Conservation (phyloP, 2,797 vertebrate species). For the Anguilla obscura region DNA sequence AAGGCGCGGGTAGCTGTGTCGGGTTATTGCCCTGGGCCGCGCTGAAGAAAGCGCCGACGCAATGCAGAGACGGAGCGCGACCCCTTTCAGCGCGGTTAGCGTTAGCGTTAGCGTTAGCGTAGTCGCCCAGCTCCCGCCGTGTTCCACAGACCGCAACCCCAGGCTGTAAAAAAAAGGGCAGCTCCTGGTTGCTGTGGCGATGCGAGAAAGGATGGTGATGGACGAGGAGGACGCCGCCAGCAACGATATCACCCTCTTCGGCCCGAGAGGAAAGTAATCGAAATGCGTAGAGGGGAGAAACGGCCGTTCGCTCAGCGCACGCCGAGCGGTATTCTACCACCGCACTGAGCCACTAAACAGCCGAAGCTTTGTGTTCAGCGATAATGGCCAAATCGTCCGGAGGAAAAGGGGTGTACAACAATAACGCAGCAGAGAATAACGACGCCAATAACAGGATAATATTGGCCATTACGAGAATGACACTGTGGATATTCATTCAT, state of each 20-base stretch:
- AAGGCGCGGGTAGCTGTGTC: neutral
- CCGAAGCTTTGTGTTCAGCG: neutral
- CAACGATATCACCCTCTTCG: neutral
- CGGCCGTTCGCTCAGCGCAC: neutral
- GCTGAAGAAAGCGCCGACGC: neutral
- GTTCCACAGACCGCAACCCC: neutral
- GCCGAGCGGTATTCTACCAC: neutral
- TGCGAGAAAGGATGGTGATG: neutral
- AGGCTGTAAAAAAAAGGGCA: neutral
- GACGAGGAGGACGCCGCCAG: neutral
- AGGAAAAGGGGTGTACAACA: neutral
- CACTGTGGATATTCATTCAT: neutral
- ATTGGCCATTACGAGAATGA: neutral
- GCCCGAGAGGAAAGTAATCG: constrained; percentile 2
- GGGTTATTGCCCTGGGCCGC: neutral
- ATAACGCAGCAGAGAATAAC: neutral
- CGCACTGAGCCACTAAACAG: neutral
- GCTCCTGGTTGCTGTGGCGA: constrained; percentile 5
- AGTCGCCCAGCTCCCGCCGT: neutral
- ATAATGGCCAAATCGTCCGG: neutral
- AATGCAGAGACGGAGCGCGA: neutral
- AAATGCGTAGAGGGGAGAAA: neutral
- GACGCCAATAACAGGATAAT: neutral
- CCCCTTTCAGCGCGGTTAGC: neutral
- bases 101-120: neutral